Evolutionary conservation across 2,113 vertebrate species (phyloP).

Genomic region (Cettia cetti): DNA sequence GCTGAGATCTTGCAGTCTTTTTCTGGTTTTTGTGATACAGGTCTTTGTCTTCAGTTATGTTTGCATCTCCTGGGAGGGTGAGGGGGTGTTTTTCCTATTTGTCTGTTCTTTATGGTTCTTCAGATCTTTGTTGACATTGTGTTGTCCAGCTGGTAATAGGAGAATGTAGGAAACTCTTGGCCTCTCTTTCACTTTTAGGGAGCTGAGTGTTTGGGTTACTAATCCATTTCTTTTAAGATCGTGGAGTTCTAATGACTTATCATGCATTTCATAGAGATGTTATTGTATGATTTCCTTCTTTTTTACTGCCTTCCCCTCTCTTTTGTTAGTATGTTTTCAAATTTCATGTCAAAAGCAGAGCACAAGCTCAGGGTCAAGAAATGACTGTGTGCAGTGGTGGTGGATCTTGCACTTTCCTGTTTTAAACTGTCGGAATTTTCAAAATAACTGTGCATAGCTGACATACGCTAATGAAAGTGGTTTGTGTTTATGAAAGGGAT

Average conservation of each 20-base stretch:
- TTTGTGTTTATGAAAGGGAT: not conserved
- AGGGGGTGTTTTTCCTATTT: not conserved
- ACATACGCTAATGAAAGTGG: not conserved
- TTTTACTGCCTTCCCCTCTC: accelerated
- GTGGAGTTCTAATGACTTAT: not conserved
- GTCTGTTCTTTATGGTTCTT: not conserved
- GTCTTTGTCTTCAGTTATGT: not conserved
- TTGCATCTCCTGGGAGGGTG: not conserved
- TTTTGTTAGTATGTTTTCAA: not conserved
- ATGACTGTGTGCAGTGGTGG: not conserved
- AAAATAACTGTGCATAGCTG: not conserved
- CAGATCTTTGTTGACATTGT: conserved; percentile 34
- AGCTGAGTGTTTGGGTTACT: not conserved
- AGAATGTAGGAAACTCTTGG: not conserved
- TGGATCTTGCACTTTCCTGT: not conserved
- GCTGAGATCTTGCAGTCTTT: not conserved
- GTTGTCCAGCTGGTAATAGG: conserved; percentile 26
- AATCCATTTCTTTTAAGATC: not conserved
- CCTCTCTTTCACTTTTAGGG: not conserved
- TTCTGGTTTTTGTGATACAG: not conserved
- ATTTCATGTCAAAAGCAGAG: not conserved
- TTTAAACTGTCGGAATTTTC: conserved; percentile 15
- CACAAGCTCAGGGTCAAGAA: not conserved
- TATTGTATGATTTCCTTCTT: not conserved
- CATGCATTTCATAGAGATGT: not conserved